Evolutionary conservation across 1,140 invertebrate species (phyloP), one percentile per base, ranked within the genome.

Genomic region (Zaprionus lachaisei): DNA sequence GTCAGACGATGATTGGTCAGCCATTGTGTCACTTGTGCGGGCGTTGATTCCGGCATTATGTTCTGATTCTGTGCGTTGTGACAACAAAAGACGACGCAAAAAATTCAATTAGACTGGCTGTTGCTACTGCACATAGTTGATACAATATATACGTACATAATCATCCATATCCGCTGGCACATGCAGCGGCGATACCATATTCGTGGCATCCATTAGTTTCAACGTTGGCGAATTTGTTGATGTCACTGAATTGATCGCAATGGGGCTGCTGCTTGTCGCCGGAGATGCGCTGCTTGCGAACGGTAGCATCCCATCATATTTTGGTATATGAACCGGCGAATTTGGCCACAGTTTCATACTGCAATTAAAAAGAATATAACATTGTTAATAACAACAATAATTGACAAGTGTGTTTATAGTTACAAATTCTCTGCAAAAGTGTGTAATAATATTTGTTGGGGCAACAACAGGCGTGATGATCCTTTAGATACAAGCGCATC

Each of bases 1-100:
- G 94, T 94, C 93, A 98, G 98, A 68, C 97, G 95, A 92, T 97
- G 95, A 15, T 93, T 93, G 24, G 95, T 95, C n/a, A 98, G 94
- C 98, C 98, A 99, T 51, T 95, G 93, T 34, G 94, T 94, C 4
- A 97, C 97, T 92, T 98, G 96, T 17, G 94, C 83, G 0, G 96
- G 94, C 24, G 94, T 95, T 4, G 96, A 95, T 47, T 96, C 95
- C 37, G 91, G 91, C 79, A 91, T 91, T 34, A 92, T 92, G 41
- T 56, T 95, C 93, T 14, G 86, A 67, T 67, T 80, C 82, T 91
- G 61, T 20, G 49, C 20, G 2, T 4, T 14, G 37, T 3, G 0
- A 15, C 6, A n/a, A 37, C 41, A 58, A 65, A 55, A 77, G 26
- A 72, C 12, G 56, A 65, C 22, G 54, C 54, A 22, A 61, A 61